phyloP scores from a whole-genome alignment of 1,140 invertebrate species.

The Lucilia cuprina region DNA sequence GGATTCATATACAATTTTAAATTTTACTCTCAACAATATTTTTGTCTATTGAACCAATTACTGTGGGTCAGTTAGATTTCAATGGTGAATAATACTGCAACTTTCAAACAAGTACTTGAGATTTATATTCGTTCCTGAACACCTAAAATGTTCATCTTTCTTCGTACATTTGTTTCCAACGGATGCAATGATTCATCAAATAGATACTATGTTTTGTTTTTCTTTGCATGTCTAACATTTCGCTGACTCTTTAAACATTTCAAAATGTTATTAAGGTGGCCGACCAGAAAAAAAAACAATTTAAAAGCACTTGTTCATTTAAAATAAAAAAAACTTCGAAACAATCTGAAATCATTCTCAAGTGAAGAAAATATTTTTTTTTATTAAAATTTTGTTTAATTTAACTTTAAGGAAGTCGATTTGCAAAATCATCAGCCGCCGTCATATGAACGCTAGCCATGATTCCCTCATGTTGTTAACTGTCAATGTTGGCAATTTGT shows the following conservation, averaged over 20 bases:
- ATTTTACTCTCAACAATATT: no score
- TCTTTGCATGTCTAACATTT: not conserved
- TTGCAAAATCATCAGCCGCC: not conserved
- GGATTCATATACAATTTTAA: no score
- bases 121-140: not conserved
- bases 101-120: no score
- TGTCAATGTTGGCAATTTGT: conserved; percentile 14
- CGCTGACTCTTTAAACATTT: not conserved
- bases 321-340: not conserved
- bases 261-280: not conserved
- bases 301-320: not conserved
- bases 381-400: not conserved
- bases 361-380: not conserved
- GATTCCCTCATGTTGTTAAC: not conserved
- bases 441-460: not conserved
- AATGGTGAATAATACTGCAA: no score
- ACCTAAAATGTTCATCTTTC: not conserved
- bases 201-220: not conserved
- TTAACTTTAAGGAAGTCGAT: not conserved
- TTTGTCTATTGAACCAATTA: no score
- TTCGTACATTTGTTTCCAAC: not conserved
- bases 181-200: not conserved
- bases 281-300: not conserved
- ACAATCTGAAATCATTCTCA: not conserved
- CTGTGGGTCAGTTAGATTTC: no score